Evolutionary conservation across 1,140 invertebrate species (phyloP).

Genomic region (Zelostemma sp.): DNA sequence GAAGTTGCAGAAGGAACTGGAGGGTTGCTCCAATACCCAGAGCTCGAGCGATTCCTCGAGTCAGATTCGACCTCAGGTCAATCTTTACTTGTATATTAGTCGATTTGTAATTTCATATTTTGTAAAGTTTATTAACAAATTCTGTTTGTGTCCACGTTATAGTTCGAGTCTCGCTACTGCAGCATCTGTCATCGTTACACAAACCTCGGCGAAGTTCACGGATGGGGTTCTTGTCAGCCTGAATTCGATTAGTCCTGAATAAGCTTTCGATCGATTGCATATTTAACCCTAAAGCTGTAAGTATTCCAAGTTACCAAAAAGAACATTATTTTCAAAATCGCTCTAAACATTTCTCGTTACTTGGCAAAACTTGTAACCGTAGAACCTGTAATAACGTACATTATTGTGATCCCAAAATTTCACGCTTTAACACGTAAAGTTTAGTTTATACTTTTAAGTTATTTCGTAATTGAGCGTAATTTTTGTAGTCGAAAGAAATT

Average conservation of each 20-base stretch:
- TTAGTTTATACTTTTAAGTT: too few relatives aligned
- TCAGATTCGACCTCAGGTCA: not conserved
- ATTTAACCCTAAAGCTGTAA: not conserved
- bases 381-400: too few relatives aligned
- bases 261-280: not conserved
- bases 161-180: conserved; percentile 3
- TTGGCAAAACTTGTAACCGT: too few relatives aligned
- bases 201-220: conserved; percentile 13
- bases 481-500: too few relatives aligned
- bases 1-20: not conserved
- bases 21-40: not conserved
- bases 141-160: not conserved
- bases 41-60: not conserved
- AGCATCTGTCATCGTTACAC: conserved; percentile 9
- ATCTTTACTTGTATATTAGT: not conserved
- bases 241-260: conserved; percentile 20
- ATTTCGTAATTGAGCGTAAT: too few relatives aligned
- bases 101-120: not conserved
- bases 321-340: not conserved
- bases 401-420: too few relatives aligned
- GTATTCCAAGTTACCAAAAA: not conserved
- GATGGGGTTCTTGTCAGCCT: conserved; percentile 22
- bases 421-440: too few relatives aligned
- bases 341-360: too few relatives aligned
- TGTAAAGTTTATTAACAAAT: not conserved